These are phyloP conservation scores for Tetragonisca angustula DNA, from an alignment of 2,888 invertebrate genomes.

Conservation along the genomic window DNA sequence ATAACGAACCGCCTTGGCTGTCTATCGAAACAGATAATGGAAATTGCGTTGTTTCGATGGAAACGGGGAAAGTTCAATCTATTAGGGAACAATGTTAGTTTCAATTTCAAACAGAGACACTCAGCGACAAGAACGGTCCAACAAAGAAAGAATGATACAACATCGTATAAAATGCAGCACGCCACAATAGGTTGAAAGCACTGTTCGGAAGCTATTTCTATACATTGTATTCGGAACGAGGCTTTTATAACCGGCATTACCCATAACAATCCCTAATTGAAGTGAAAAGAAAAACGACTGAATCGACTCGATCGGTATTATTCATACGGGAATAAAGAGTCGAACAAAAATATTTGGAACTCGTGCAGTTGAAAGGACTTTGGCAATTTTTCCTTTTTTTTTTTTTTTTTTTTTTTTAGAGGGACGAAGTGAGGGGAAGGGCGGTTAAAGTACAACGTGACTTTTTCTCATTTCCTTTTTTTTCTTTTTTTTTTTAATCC, in stretches of 20 bases:
- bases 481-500: background rate
- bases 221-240: background rate
- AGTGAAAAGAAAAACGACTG: background rate
- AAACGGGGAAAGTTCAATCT: background rate
- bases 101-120: background rate
- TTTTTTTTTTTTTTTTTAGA: background rate
- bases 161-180: background rate
- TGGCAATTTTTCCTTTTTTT: background rate
- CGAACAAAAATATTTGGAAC: background rate
- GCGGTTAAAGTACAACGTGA: background rate
- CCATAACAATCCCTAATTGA: slow-evolving; percentile 14
- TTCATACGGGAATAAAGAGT: background rate
- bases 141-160: background rate
- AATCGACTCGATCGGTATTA: background rate
- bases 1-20: background rate
- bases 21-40: background rate
- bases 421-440: too few species aligned
- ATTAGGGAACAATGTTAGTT: background rate
- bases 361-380: background rate
- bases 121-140: too few species aligned
- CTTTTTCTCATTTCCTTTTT: background rate
- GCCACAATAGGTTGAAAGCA: background rate
- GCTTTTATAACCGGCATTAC: background rate
- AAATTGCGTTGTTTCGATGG: background rate
- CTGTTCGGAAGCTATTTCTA: background rate